Evolutionary conservation across 1,140 invertebrate genomes (phyloP).

Genomic region (Forficula auricularia): DNA sequence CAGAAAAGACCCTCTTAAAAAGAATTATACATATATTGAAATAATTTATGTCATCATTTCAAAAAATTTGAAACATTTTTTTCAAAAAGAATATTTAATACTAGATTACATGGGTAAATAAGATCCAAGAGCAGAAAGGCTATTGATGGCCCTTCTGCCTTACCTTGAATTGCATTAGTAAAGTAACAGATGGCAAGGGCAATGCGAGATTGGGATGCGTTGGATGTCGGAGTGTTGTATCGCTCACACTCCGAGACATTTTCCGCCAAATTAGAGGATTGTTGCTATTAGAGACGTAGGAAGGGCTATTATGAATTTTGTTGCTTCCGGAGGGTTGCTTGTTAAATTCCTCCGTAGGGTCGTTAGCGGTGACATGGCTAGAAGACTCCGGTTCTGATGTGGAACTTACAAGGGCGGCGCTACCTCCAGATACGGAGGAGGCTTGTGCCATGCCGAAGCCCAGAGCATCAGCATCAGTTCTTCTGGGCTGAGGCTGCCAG

Average conservation of each 20-base stretch:
- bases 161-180: slow-evolving; percentile 29
- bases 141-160: slow-evolving; percentile 2
- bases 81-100: too few relatives aligned
- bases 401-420: background rate
- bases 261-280: slow-evolving; percentile 8
- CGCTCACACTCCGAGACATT: slow-evolving; percentile 25
- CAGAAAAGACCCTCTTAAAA: too few relatives aligned
- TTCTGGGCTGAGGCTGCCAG: too few relatives aligned
- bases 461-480: too few relatives aligned
- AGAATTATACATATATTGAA: too few relatives aligned
- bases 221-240: slow-evolving; percentile 23
- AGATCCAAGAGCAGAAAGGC: too few relatives aligned
- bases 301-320: too few relatives aligned
- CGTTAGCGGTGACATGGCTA: background rate
- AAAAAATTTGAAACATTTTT: too few relatives aligned
- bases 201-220: slow-evolving; percentile 22
- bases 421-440: background rate
- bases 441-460: background rate
- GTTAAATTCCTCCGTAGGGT: background rate
- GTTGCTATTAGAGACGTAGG: slow-evolving; percentile 4
- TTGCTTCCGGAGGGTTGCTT: too few relatives aligned
- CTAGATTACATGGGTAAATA: too few relatives aligned
- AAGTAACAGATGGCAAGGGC: slow-evolving; percentile 25
- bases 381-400: background rate
- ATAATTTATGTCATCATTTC: too few relatives aligned